Evolutionary conservation across 2,113 vertebrate genomes (phyloP).

Genomic region (Sebastes schlegelii): DNA sequence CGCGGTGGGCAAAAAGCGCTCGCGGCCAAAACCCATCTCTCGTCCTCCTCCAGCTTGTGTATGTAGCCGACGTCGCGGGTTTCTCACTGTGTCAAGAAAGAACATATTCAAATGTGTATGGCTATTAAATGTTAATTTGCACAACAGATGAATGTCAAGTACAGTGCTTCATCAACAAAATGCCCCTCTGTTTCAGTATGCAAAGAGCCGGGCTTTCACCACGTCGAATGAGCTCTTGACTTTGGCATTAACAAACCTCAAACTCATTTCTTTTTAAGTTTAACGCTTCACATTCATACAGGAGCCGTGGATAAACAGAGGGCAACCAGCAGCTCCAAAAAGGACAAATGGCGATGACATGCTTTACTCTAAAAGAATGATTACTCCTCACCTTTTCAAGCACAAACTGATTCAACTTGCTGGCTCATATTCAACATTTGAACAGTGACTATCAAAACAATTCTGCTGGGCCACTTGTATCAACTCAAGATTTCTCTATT

Average conservation of each 20-base stretch:
- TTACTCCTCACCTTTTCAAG: constrained; percentile 1
- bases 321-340: background rate
- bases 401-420: background rate
- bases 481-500: background rate
- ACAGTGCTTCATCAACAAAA: constrained; percentile 75
- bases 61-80: constrained; percentile 53
- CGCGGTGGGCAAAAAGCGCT: constrained; percentile 69
- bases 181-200: constrained; percentile 69
- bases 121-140: constrained; percentile 83
- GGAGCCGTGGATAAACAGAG: background rate
- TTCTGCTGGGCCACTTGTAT: background rate
- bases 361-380: background rate
- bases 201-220: constrained; percentile 52
- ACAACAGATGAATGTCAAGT: constrained; percentile 79
- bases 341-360: background rate
- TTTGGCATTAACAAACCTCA: constrained; percentile 53
- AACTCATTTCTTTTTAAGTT: constrained; percentile 36
- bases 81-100: constrained; percentile 72
- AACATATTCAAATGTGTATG: constrained; percentile 80
- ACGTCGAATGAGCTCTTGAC: constrained; percentile 55
- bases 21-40: constrained; percentile 74
- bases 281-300: background rate
- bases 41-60: constrained; percentile 44
- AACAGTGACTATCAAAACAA: constrained; percentile 32
- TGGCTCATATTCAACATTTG: constrained; percentile 9